Conservation (phyloP, 2,888 invertebrate genomes). For the Noctua comes region DNA sequence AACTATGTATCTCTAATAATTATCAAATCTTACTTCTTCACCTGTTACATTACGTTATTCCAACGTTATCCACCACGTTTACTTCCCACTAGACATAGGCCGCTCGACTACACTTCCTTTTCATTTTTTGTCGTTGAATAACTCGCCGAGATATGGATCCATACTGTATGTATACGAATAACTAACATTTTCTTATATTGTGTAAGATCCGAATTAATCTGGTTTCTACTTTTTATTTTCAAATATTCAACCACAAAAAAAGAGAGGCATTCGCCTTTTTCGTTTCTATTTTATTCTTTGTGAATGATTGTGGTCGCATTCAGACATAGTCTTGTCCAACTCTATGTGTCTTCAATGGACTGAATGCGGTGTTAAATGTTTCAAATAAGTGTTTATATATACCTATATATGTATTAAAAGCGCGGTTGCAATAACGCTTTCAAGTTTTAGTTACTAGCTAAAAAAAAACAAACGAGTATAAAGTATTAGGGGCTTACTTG, state of each 20-base stretch:
- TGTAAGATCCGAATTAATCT: background rate
- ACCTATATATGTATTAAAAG: slow-evolving; percentile 70
- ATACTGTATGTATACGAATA: background rate
- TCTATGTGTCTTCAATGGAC: slow-evolving; percentile 83
- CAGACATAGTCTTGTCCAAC: slow-evolving; percentile 81
- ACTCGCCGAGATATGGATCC: background rate
- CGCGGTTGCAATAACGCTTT: slow-evolving; percentile 77
- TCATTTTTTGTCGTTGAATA: slow-evolving; percentile 77
- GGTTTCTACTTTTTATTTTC: background rate
- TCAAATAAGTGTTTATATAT: slow-evolving; percentile 65
- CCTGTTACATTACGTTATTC: slow-evolving; percentile 70
- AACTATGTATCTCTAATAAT: slow-evolving; percentile 71
- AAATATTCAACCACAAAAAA: slow-evolving; percentile 71
- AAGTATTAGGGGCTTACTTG: slow-evolving; percentile 68
- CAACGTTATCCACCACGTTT: slow-evolving; percentile 70
- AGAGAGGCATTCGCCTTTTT: slow-evolving; percentile 80
- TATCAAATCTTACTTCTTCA: slow-evolving; percentile 70
- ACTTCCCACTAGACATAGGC: slow-evolving; percentile 73
- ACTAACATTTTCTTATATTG: no score
- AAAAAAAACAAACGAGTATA: slow-evolving; percentile 14
- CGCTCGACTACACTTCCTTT: slow-evolving; percentile 73
- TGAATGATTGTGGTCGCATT: slow-evolving; percentile 85
- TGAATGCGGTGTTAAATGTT: slow-evolving; percentile 85
- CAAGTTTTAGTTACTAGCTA: slow-evolving; percentile 17
- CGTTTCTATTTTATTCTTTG: slow-evolving; percentile 80